Evolutionary conservation across 2,113 vertebrate species (phyloP).

Genomic region (Trogon surrucura): DNA sequence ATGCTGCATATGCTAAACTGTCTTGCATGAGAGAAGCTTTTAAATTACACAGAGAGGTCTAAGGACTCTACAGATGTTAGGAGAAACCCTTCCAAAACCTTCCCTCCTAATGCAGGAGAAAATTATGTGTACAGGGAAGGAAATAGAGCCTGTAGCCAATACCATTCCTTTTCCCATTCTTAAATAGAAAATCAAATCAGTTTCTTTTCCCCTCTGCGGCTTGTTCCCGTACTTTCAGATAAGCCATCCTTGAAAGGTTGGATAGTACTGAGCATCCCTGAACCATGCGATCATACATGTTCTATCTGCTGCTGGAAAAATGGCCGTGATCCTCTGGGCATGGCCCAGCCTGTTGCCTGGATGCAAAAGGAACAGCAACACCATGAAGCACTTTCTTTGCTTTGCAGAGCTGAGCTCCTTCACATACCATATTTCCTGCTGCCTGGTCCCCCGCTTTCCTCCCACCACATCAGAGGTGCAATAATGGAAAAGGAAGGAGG

Average conservation of each 20-base stretch:
- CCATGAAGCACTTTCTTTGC: not conserved
- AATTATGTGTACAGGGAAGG: not conserved
- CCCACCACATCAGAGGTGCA: not conserved
- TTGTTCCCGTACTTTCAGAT: not conserved
- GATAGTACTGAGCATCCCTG: not conserved
- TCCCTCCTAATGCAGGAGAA: not conserved
- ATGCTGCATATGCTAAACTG: not conserved
- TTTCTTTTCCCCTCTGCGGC: not conserved
- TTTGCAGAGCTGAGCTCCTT: not conserved
- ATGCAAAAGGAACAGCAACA: not conserved
- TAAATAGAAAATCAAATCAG: not conserved
- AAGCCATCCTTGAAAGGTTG: not conserved
- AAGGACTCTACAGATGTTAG: rapidly evolving
- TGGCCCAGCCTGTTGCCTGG: not conserved
- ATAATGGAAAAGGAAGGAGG: not conserved
- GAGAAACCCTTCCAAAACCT: not conserved
- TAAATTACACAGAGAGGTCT: not conserved
- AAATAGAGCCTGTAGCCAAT: not conserved
- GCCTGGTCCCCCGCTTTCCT: not conserved
- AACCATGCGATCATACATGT: rapidly evolving
- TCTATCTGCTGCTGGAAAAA: not conserved
- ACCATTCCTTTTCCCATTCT: not conserved
- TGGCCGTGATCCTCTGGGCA: not conserved
- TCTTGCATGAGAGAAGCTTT: not conserved
- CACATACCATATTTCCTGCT: not conserved